Evolutionary conservation across 2,888 invertebrate genomes (phyloP), one percentile per base, ranked within the genome.

Genomic region (Cancer borealis): DNA sequence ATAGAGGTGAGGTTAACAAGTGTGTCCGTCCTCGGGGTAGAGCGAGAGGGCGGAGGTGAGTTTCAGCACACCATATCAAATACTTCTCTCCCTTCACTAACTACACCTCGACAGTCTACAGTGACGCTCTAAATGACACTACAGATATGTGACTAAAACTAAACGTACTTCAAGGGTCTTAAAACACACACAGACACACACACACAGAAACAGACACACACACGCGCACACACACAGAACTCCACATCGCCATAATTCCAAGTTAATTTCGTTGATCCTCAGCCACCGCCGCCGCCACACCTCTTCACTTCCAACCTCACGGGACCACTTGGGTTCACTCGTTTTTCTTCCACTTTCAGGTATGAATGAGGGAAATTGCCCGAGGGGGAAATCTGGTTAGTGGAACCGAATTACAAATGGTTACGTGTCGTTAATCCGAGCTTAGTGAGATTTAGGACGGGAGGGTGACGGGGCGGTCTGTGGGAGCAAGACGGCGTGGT

Each of bases 331-430:
- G 79, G 30, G 79, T 30, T 79, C 79, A 26, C 79, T 79, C 79
- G 30, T 79, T 79, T 79, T 79, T 79, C 79, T 79, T 79, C 79
- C 79, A 30, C 79, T 79, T 79, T 30, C 79, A 79, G 79, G 79
- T 79, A 79, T 79, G 79, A 79, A 79, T 79, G 79, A 79, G 30
- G 79, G 79, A 79, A 79, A 79, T 79, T 79, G 79, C 79, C 79
- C 79, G 79, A 79, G 30, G 79, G 79, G 79, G 79, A 79, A 79
- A 79, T 79, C 79, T 79, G 79, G 79, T 79, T 79, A 79, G 79
- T 79, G 79, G 79, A 79, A 79, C 79, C 79, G 79, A 79, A 79
- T 79, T 79, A 79, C 79, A 79, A 79, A 79, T 30, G 79, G 79
- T 79, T 79, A 79, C 79, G 79, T 79, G 79, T 79, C 79, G 79